These are phyloP conservation scores for Epinephelus coioides DNA, from an alignment of 2,797 vertebrate genomes.

Conservation along the genomic window DNA sequence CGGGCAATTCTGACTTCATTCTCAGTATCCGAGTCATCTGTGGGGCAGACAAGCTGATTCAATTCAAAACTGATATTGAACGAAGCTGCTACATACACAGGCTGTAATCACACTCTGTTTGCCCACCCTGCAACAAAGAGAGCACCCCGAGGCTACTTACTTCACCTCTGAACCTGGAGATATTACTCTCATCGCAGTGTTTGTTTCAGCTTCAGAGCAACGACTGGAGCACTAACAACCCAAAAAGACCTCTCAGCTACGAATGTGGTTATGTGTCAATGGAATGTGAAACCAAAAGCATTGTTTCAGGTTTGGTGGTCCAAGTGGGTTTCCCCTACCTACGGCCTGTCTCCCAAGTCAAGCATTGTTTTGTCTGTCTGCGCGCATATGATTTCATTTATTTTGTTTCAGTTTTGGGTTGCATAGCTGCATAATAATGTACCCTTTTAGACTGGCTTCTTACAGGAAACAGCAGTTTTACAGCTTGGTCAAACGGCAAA, in stretches of 20 bases:
- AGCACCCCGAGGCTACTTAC: slow-evolving; percentile 47
- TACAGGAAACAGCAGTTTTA: not conserved
- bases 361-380: slow-evolving; percentile 31
- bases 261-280: slow-evolving; percentile 21
- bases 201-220: slow-evolving; percentile 37
- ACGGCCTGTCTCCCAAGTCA: slow-evolving; percentile 11
- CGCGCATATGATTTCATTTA: slow-evolving; percentile 22
- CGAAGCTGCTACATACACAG: slow-evolving; percentile 23
- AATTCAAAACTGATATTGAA: slow-evolving; percentile 54
- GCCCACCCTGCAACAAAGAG: slow-evolving; percentile 33
- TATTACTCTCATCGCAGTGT: slow-evolving; percentile 31
- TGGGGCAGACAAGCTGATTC: slow-evolving; percentile 52
- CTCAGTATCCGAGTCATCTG: slow-evolving; percentile 60
- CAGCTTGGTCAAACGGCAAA: not conserved
- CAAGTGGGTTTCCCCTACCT: slow-evolving; percentile 50
- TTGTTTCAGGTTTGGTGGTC: slow-evolving; percentile 44
- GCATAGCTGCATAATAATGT: slow-evolving; percentile 8
- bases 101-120: slow-evolving; percentile 50
- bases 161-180: slow-evolving; percentile 48
- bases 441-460: slow-evolving; percentile 7
- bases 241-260: slow-evolving; percentile 16
- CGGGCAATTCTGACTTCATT: slow-evolving; percentile 67
- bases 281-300: slow-evolving; percentile 44
- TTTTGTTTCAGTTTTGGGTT: slow-evolving; percentile 25
- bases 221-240: slow-evolving; percentile 21